Conservation (phyloP, 2,797 vertebrate genomes). For the Nothura maculosa region DNA sequence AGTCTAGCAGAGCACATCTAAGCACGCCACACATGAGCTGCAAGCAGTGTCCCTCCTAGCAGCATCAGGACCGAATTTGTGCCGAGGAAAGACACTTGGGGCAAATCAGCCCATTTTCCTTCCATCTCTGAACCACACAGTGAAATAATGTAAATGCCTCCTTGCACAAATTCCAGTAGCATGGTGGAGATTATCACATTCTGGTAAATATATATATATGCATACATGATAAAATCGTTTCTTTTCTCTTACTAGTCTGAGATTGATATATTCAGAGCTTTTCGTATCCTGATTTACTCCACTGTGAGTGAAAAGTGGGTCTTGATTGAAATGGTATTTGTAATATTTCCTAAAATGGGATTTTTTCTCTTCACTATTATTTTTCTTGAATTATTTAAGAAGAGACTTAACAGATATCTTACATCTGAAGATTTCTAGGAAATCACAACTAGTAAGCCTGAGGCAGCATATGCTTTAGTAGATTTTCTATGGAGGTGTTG, state of each 20-base stretch:
- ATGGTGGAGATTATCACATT: not conserved
- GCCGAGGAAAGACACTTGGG: not conserved
- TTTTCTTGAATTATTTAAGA: not conserved
- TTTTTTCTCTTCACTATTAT: not conserved
- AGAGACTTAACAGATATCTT: not conserved
- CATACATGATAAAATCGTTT: rapidly evolving
- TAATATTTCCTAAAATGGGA: not conserved
- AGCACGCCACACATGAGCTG: not conserved
- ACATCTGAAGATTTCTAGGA: not conserved
- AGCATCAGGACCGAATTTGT: not conserved
- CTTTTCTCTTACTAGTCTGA: not conserved
- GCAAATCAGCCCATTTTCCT: not conserved
- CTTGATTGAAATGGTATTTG: not conserved
- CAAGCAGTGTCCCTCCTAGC: rapidly evolving
- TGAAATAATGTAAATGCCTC: not conserved
- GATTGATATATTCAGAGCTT: not conserved
- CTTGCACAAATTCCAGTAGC: not conserved
- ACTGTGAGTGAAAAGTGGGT: not conserved
- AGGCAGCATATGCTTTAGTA: not conserved
- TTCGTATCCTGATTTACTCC: not conserved
- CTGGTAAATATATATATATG: not conserved
- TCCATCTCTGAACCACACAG: rapidly evolving
- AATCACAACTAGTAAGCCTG: not conserved
- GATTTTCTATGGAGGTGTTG: not conserved
- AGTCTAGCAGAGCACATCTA: not conserved